Evolutionary conservation across 1,140 invertebrate genomes (phyloP).

Genomic region (Euschistus heros): DNA sequence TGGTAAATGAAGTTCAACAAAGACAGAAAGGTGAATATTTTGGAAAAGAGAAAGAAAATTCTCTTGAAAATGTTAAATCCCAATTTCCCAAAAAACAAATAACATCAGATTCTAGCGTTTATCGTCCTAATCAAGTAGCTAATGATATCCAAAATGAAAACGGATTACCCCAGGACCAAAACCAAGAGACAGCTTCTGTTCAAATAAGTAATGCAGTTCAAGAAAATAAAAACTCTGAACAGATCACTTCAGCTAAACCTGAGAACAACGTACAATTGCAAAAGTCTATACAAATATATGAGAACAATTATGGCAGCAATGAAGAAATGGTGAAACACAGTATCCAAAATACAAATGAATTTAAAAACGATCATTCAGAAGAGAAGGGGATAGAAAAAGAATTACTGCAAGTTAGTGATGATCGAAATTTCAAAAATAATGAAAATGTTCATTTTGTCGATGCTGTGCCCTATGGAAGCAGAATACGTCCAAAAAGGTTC

Average conservation of each 20-base stretch:
- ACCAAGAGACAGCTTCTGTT: background rate
- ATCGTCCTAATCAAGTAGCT: background rate
- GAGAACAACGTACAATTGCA: constrained; percentile 20
- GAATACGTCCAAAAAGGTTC: constrained; percentile 9
- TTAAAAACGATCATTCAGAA: background rate
- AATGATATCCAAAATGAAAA: background rate
- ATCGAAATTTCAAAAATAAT: background rate
- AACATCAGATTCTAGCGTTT: background rate
- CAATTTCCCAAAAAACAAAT: background rate
- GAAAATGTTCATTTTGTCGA: background rate
- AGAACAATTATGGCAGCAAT: background rate
- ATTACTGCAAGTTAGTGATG: background rate
- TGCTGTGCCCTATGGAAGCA: background rate
- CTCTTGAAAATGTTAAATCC: constrained; percentile 8
- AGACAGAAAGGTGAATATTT: background rate
- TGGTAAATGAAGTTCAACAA: constrained; percentile 13
- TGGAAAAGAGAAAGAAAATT: constrained; percentile 12
- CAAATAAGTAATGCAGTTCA: background rate
- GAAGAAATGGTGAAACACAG: background rate
- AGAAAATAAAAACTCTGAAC: background rate
- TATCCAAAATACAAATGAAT: background rate
- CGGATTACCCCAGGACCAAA: background rate
- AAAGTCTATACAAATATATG: constrained; percentile 20
- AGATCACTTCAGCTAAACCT: constrained; percentile 5
- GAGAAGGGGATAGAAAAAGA: background rate